Base-by-base conservation (phyloP, 2,797 vertebrate genomes). In the Propithecus perrieri region DNA sequence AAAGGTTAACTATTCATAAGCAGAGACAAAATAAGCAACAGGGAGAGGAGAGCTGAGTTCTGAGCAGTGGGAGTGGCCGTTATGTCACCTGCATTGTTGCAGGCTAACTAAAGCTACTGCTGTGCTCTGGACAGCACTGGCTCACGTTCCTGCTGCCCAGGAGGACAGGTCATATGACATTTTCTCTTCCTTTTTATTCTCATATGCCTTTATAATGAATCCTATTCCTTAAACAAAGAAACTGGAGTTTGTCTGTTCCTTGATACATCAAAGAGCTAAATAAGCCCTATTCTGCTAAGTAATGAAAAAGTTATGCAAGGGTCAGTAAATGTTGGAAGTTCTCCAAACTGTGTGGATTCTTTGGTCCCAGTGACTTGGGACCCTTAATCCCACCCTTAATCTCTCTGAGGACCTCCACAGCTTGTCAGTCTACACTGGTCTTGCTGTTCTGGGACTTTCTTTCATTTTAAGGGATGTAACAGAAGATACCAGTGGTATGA, bases 11-110 rank as follows among this genome's bases (percentile, higher is more conserved):
- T 41, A 69, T 13, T 89, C 50, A 33, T 61, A 53, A 48, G 30
- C 43, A 41, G 18, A 57, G 14, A 72, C 24, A 46, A 76, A 79
- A 12, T 43, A 33, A 65, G 28, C 59, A 85, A 9, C 7, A 14
- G 43, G 14, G 17, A 50, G 43, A 24, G 20, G 46, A 75, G n/a
- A n/a, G n/a, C 20, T 46, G 87, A 33, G 13, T 89, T 69, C 59
- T 46, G 24, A 85, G 50, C 33, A 53, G 7, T 28, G 22, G 0
- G 33, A 9, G 8, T 8, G 33, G 13, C 24, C 35, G 0, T 38
- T 35, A 0, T 1, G 35, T 69, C 79, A 7, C 10, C 5, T 5
- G 41, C 2, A 4, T 10, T 3, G 33, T 1, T 15, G 30, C 41
- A 35, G 76, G 38, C 11, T 74, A 20, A 24, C 11, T 11, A 35